Percentiles rank a stretch among this genome's conserved stretches.
Evolutionary conservation across 1,140 invertebrate genomes (phyloP).

Genomic region (Himalopsyche phryganea): DNA sequence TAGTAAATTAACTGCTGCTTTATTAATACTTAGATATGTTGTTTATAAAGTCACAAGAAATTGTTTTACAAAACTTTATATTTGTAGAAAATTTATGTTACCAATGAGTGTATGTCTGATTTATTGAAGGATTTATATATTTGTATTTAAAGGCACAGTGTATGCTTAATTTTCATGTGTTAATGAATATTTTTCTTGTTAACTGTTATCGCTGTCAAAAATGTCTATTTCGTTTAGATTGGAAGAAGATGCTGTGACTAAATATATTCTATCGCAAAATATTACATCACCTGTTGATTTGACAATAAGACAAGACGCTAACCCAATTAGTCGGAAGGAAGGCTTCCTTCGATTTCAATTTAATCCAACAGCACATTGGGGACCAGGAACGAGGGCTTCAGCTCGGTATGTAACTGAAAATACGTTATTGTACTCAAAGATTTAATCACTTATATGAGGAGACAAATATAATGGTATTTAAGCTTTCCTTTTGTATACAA

Average conservation of each 20-base stretch:
- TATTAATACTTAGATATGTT: too few relatives aligned
- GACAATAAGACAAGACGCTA: conserved; percentile 68
- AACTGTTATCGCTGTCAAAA: too few relatives aligned
- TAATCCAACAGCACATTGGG: conserved; percentile 86
- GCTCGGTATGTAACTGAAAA: conserved; percentile 55
- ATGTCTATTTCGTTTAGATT: conserved; percentile 42
- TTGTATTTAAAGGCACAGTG: too few relatives aligned
- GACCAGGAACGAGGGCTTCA: conserved; percentile 73
- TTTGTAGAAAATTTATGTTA: too few relatives aligned
- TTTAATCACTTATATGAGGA: background rate
- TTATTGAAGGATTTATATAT: too few relatives aligned
- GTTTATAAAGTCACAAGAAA: too few relatives aligned
- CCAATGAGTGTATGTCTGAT: too few relatives aligned
- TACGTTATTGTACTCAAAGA: background rate
- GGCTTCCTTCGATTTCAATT: conserved; percentile 77
- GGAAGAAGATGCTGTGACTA: conserved; percentile 52
- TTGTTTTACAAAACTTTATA: too few relatives aligned
- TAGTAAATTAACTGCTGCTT: too few relatives aligned
- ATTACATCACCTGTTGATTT: conserved; percentile 57
- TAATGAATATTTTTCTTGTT: too few relatives aligned
- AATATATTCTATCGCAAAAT: conserved; percentile 56
- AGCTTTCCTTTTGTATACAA: too few relatives aligned
- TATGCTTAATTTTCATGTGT: too few relatives aligned
- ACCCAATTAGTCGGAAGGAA: conserved; percentile 73
- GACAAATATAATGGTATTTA: background rate